Conservation (phyloP, 2,113 vertebrate genomes). For the Otis tarda region DNA sequence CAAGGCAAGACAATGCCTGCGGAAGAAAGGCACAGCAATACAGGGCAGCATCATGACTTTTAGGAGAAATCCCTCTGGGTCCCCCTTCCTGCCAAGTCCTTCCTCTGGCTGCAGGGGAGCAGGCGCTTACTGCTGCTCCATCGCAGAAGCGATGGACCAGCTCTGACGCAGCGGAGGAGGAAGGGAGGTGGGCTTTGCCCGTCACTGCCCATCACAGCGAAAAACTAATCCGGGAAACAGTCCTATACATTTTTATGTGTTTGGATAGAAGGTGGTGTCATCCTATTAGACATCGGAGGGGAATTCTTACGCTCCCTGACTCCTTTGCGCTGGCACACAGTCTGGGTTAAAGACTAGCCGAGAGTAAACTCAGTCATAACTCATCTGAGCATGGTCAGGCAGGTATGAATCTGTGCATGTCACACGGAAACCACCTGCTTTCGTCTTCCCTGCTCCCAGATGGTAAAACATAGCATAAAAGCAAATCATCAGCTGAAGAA, state of each 20-base stretch:
- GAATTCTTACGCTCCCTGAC: not conserved
- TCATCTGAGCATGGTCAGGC: not conserved
- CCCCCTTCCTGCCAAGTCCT: not conserved
- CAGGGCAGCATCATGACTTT: not conserved
- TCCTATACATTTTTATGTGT: not conserved
- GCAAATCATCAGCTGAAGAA: not conserved
- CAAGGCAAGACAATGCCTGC: not conserved
- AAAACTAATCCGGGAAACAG: not conserved
- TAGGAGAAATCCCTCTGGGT: not conserved
- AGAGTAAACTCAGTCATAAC: not conserved
- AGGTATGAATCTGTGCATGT: not conserved
- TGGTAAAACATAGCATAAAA: not conserved
- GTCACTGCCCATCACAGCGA: not conserved
- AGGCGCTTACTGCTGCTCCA: not conserved
- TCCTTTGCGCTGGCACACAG: not conserved
- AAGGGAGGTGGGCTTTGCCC: not conserved
- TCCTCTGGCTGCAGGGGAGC: not conserved
- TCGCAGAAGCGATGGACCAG: too few species aligned
- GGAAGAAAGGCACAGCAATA: not conserved
- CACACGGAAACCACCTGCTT: not conserved
- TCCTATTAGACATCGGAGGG: not conserved
- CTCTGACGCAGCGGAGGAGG: not conserved
- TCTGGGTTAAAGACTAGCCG: not conserved
- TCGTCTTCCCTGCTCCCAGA: not conserved
- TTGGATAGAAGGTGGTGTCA: not conserved